Conservation (phyloP, 2,113 vertebrate species). For the Atlantisia rogersi region DNA sequence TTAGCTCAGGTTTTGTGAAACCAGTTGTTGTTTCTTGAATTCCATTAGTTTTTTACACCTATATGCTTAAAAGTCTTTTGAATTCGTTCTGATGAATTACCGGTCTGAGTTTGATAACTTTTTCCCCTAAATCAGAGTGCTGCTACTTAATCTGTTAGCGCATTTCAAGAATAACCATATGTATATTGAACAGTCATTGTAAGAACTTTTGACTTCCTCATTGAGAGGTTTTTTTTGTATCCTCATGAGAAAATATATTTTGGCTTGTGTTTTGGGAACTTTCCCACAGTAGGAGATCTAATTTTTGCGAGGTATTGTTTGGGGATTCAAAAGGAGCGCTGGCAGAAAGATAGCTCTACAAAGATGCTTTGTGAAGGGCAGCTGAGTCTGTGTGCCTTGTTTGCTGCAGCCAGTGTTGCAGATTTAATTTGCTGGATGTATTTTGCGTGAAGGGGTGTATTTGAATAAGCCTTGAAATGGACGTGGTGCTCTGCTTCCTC, state of each 20-base stretch:
- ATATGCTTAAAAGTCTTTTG: not conserved
- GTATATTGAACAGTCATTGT: not conserved
- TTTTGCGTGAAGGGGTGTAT: not conserved
- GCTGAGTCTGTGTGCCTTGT: not conserved
- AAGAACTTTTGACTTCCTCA: conserved; percentile 30
- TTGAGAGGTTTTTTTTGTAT: conserved; percentile 3
- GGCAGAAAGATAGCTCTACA: conserved; percentile 64
- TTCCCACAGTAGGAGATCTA: conserved; percentile 68
- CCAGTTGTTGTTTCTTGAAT: not conserved
- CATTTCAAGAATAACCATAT: not conserved
- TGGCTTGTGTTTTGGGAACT: conserved; percentile 61
- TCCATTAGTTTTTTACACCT: not conserved
- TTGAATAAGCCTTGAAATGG: conserved; percentile 7
- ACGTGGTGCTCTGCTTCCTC: not conserved
- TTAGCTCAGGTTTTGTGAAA: not conserved
- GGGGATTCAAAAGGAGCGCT: conserved; percentile 61
- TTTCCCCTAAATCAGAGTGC: not conserved
- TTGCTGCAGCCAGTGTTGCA: conserved; percentile 43
- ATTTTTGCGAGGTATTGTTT: conserved; percentile 68
- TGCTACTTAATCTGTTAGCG: not conserved
- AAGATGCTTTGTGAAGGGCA: conserved; percentile 67
- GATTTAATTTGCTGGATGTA: conserved; percentile 61
- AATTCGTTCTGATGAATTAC: not conserved
- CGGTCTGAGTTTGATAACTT: not conserved
- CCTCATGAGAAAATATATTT: conserved; percentile 63